These are phyloP conservation scores for Brenthis hecate DNA, from an alignment of 2,888 invertebrate genomes.

Conservation along the genomic window DNA sequence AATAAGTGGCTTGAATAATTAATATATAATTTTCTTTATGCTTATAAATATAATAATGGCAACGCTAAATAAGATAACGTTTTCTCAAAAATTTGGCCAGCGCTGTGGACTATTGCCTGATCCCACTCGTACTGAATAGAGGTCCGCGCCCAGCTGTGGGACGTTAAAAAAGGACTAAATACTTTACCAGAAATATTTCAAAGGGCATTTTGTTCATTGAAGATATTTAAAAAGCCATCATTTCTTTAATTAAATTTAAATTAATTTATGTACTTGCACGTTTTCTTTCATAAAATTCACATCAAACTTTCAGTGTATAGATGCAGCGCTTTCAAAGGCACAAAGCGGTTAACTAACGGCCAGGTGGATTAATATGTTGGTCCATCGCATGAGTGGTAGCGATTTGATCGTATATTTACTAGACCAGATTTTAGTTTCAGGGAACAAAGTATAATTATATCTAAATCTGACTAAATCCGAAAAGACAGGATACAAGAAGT, in stretches of 20 bases:
- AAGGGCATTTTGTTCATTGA: neutral
- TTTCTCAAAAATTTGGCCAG: no score
- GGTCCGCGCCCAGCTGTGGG: no score
- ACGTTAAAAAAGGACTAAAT: neutral
- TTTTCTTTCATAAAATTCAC: constrained; percentile 12
- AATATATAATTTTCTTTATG: no score
- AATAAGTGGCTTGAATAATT: no score
- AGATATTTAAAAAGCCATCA: neutral
- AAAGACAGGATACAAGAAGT: no score
- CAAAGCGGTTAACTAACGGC: constrained; percentile 32
- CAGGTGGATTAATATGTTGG: constrained; percentile 17
- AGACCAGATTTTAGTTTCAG: no score
- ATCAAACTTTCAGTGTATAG: constrained; percentile 6
- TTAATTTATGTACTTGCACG: constrained; percentile 6
- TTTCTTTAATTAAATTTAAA: constrained; percentile 8
- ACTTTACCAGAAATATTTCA: neutral
- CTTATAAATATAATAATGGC: no score
- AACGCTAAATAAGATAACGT: no score
- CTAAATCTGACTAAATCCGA: no score
- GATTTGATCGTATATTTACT: neutral
- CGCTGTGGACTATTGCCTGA: no score
- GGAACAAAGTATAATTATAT: no score
- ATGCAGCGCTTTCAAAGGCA: constrained; percentile 25
- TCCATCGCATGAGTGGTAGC: constrained; percentile 12
- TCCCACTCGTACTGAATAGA: no score